Evolutionary conservation across 2,797 vertebrate genomes (phyloP), one percentile per base, ranked within the genome.

Genomic region (Rousettus madagascariensis): DNA sequence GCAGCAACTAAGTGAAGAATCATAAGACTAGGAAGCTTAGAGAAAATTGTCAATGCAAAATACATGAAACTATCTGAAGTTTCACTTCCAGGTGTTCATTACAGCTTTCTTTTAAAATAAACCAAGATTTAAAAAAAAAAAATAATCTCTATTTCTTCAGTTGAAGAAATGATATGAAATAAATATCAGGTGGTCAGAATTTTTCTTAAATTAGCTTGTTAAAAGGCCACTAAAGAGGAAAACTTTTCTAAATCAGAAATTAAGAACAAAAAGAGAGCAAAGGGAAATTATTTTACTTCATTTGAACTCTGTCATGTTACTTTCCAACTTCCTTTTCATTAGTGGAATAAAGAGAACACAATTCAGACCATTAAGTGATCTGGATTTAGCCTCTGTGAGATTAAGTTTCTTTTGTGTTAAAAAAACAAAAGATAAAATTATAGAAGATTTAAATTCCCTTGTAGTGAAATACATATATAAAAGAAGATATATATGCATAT

Each of bases 201-300:
- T 90, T 89, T 72, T 93, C 55, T 49, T 49, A 49, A 26, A 88
- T 30, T 94, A 20, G 66, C 26, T 77, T 93, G 30, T 51, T 75
- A 51, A 93, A 22, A 72, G 63, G 8, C 87, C 43, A 75, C 1
- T 38, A 59, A 16, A 86, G 15, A 79, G 30, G 24, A 68, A 74
- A 77, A 12, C 5, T 41, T 80, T 89, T 91, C n/a, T 61, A 90
- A 93, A 63, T 94, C 53, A 80, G 84, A 94, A 89, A 93, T 72
- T 75, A 91, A 75, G 49, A 85, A 85, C 6, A 53, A 75, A 71
- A 94, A 78, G 84, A 63, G 30, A 79, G 74, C 24, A 84, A 71
- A 55, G 11, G 9, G 26, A 71, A 75, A 26, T 22, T 72, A 72
- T 85, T 53, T 79, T 46, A 22, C 7, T 63, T 87, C 41, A 11